phyloP scores from a whole-genome alignment of 2,797 vertebrate genomes.

The Pangasius macronema region DNA sequence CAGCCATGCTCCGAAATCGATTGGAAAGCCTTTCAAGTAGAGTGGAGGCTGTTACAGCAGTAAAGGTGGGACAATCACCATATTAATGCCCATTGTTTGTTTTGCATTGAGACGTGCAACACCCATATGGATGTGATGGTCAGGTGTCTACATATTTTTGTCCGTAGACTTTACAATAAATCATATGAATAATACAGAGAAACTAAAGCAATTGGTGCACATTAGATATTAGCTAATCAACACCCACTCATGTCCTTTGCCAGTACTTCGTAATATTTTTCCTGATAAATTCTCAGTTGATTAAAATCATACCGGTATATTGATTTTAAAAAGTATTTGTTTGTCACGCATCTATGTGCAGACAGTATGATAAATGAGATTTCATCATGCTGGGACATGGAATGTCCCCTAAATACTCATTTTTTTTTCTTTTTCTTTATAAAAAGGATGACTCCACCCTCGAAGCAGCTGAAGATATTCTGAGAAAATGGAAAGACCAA shows the following conservation, averaged over 20 bases:
- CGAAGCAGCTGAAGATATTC: slow-evolving; percentile 81
- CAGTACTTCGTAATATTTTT: not conserved
- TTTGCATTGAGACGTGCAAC: not conserved
- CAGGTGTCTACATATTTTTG: not conserved
- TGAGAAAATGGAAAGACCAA: slow-evolving; percentile 78
- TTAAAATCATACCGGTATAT: not conserved
- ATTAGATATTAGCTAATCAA: not conserved
- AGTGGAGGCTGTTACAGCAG: not conserved
- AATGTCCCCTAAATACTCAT: not conserved
- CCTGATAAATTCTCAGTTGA: not conserved
- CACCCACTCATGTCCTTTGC: not conserved
- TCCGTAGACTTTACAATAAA: not conserved
- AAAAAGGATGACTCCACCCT: slow-evolving; percentile 86
- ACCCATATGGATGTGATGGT: not conserved
- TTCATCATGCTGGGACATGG: not conserved
- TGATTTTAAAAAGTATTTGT: not conserved
- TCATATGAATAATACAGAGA: not conserved
- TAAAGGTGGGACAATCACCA: not conserved
- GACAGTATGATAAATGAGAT: not conserved
- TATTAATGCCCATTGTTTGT: not conserved
- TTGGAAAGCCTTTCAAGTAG: not conserved
- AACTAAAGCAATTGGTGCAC: not conserved
- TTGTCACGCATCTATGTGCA: not conserved
- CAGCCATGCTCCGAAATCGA: not conserved
- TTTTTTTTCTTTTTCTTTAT: slow-evolving; percentile 20